Evolutionary conservation across 2,888 invertebrate species (phyloP).

Genomic region (Phortica okadai): DNA sequence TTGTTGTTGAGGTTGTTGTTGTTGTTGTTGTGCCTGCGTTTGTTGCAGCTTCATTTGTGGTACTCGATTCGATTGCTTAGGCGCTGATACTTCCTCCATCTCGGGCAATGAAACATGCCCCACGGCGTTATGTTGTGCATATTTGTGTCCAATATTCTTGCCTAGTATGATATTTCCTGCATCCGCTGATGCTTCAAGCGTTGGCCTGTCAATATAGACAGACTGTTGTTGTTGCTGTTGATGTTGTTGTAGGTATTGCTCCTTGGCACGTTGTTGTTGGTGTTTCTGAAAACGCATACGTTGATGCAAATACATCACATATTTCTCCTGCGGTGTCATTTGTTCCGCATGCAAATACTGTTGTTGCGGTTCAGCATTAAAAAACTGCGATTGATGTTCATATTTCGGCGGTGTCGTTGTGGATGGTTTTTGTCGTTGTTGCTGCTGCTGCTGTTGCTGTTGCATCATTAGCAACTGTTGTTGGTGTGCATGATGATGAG

Average conservation of each 20-base stretch:
- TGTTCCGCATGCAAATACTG: constrained; percentile 55
- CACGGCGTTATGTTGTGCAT: constrained; percentile 26
- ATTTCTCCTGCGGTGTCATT: constrained; percentile 75
- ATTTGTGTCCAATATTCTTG: neutral
- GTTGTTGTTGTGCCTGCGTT: constrained; percentile 24
- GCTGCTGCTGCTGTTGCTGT: constrained; percentile 53
- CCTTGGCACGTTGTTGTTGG: constrained; percentile 47
- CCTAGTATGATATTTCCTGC: neutral
- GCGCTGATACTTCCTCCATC: neutral
- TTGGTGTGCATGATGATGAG: constrained; percentile 27
- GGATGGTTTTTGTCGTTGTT: constrained; percentile 32
- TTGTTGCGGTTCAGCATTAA: constrained; percentile 32
- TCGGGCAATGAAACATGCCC: constrained; percentile 27
- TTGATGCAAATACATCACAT: constrained; percentile 74
- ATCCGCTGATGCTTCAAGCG: constrained; percentile 20
- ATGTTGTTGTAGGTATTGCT: constrained; percentile 47
- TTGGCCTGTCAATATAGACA: constrained; percentile 49
- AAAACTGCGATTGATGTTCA: constrained; percentile 55
- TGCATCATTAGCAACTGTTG: constrained; percentile 52
- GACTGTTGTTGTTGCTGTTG: constrained; percentile 44
- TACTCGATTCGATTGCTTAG: neutral
- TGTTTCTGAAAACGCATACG: constrained; percentile 67
- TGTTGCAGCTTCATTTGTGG: constrained; percentile 24
- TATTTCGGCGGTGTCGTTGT: constrained; percentile 38
- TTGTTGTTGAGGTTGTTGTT: constrained; percentile 55